Base-by-base conservation (phyloP, 2,113 vertebrate species). In the Plecturocebus donacophilus region DNA sequence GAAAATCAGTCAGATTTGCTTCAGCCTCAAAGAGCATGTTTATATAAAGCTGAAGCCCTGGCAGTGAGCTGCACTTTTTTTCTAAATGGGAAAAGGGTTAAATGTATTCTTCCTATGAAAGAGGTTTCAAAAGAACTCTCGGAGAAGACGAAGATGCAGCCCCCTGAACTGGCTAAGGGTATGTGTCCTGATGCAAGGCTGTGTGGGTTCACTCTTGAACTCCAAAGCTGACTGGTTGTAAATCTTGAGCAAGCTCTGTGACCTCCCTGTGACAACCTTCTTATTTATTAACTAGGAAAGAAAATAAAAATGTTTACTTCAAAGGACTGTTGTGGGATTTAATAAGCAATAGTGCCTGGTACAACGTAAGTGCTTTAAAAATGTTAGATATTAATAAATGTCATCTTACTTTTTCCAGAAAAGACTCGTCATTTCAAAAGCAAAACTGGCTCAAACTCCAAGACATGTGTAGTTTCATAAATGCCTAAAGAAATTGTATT, bases 381-480 rank as follows among this genome's bases (percentile, higher is more conserved):
- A 92, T 52, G 35, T 77, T 64, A 94, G 54, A 32, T 89, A 5
- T 73, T 94, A 58, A 52, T 61, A 14, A 66, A 75, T 30, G 35
- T 38, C 83, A 76, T 61, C 19, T 25, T 89, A 21, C 86, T 97
- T 91, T 87, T 98, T 97, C 45, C 98, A 99, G 99, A 99, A 97
- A 99, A 98, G 89, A 99, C 99, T 92, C 98, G 98, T 97, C 96
- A 75, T 90, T 96, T 97, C 98, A 98, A 99, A 96, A 97, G 93
- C 8, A 97, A 95, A 95, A 94, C 96, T 75, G 96, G 97, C 21
- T 23, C 0, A 52, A 98, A 96, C 61, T 98, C 93, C 79, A 99
- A 98, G 98, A 99, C 98, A 98, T 99, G 99, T 97, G 92, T 75
- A 7, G 68, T 99, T 98, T 99, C 99, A 89, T 99, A 96, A 96